Conservation (phyloP, 2,113 vertebrate genomes). For the Carassius carassius region DNA sequence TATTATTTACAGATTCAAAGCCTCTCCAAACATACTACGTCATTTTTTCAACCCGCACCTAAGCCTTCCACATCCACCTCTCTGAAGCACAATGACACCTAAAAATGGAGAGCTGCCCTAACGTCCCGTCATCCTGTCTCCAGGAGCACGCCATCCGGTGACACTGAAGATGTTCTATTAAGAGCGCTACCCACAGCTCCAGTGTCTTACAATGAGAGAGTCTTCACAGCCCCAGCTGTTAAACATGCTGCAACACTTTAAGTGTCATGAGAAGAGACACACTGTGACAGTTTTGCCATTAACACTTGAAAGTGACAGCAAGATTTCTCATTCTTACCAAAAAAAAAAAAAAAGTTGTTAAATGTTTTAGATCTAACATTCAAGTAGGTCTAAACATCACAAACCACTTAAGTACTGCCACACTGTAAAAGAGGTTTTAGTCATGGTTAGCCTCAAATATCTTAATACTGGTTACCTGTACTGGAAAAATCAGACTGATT, state of each 20-base stretch:
- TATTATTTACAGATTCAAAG: conserved; percentile 30
- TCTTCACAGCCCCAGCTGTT: not conserved
- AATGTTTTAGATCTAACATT: not conserved
- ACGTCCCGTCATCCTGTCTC: conserved; percentile 30
- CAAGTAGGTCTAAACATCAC: no score
- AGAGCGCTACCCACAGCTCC: not conserved
- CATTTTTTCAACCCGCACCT: not conserved
- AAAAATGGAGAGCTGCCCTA: conserved; percentile 37
- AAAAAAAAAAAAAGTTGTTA: not conserved
- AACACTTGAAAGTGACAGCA: conserved; percentile 17
- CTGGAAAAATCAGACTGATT: not conserved
- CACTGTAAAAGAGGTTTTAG: not conserved
- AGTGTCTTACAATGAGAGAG: not conserved
- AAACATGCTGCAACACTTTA: not conserved
- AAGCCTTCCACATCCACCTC: conserved; percentile 15
- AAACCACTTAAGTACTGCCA: not conserved
- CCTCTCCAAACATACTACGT: not conserved
- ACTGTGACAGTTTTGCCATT: conserved; percentile 18
- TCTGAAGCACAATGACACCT: conserved; percentile 27
- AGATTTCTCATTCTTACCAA: conserved; percentile 16
- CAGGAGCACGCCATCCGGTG: conserved; percentile 9
- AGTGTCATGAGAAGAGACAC: not conserved
- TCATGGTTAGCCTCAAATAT: not conserved
- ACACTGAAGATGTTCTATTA: conserved; percentile 17
- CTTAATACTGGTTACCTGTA: not conserved